phyloP scores from a whole-genome alignment of 2,888 invertebrate genomes.

The Orgyia antiqua region DNA sequence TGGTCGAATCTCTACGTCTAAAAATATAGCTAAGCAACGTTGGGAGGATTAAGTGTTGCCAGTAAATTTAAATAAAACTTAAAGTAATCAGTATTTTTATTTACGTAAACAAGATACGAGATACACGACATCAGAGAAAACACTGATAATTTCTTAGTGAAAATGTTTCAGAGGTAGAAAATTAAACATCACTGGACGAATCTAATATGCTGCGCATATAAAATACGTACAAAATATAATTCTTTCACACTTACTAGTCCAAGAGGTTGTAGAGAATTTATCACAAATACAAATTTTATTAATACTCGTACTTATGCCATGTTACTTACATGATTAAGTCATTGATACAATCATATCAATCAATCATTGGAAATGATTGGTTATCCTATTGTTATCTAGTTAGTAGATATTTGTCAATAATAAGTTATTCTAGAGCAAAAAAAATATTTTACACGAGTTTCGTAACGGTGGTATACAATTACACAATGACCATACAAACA shows the following conservation, averaged over 20 bases:
- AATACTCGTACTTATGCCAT: too few species aligned
- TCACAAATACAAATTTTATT: background rate
- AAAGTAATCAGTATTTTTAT: conserved; percentile 65
- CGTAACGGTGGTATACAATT: conserved; percentile 22
- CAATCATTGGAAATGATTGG: conserved; percentile 30
- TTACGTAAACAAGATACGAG: conserved; percentile 58
- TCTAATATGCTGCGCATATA: conserved; percentile 4
- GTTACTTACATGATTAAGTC: conserved; percentile 31
- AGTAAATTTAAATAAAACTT: conserved; percentile 71
- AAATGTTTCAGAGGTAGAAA: conserved; percentile 15
- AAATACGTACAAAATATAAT: too few species aligned
- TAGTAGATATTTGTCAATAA: too few species aligned
- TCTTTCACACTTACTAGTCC: too few species aligned
- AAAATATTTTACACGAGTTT: too few species aligned
- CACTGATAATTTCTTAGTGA: conserved; percentile 16
- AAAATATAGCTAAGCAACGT: too few species aligned
- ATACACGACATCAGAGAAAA: conserved; percentile 47
- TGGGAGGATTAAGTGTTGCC: too few species aligned
- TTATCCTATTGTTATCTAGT: conserved; percentile 22
- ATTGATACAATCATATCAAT: conserved; percentile 21
- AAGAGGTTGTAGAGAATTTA: conserved; percentile 7
- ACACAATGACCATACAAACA: too few species aligned
- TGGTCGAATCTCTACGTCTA: too few species aligned
- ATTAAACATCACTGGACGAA: conserved; percentile 6
- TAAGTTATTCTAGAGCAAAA: too few species aligned